A percentile compares a stretch with the other conserved stretches of the same genome.
Evolutionary conservation across 2,797 vertebrate species (phyloP).

Genomic region (Mus minutoides): DNA sequence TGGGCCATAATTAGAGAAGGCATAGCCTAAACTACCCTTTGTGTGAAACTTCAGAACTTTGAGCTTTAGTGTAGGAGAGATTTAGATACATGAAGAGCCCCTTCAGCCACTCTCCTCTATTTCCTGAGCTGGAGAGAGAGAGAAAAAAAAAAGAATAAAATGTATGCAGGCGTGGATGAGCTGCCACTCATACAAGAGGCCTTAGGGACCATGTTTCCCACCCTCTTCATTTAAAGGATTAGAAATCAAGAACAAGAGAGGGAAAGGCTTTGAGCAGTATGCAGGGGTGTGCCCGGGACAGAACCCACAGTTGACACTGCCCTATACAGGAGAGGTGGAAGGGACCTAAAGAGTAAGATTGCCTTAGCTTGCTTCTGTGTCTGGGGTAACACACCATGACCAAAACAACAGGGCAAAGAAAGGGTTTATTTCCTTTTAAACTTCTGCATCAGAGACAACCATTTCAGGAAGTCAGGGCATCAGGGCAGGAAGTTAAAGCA

Average conservation of each 20-base stretch:
- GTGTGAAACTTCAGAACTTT: constrained; percentile 64
- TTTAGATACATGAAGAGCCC: neutral
- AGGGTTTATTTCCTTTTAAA: neutral
- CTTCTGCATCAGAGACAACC: neutral
- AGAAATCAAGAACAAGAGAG: constrained; percentile 11
- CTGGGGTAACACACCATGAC: neutral
- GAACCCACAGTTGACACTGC: neutral
- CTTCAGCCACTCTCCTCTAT: neutral
- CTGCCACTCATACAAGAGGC: neutral
- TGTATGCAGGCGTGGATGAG: neutral
- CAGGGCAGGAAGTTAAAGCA: neutral
- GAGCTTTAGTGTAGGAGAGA: neutral
- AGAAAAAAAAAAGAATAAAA: neutral
- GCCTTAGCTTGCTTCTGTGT: neutral
- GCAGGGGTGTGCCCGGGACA: neutral
- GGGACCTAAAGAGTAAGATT: neutral
- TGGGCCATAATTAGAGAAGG: constrained; percentile 74
- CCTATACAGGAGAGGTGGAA: neutral
- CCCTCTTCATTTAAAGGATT: neutral
- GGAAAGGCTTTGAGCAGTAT: neutral
- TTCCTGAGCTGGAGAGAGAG: neutral
- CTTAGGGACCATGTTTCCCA: neutral
- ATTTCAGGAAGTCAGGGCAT: neutral
- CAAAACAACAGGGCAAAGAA: neutral
- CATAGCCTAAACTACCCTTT: constrained; percentile 57